Percentiles rank a stretch among this genome's conserved stretches.
Evolutionary conservation across 2,888 invertebrate species (phyloP).

Genomic region (Polyploca ridens): DNA sequence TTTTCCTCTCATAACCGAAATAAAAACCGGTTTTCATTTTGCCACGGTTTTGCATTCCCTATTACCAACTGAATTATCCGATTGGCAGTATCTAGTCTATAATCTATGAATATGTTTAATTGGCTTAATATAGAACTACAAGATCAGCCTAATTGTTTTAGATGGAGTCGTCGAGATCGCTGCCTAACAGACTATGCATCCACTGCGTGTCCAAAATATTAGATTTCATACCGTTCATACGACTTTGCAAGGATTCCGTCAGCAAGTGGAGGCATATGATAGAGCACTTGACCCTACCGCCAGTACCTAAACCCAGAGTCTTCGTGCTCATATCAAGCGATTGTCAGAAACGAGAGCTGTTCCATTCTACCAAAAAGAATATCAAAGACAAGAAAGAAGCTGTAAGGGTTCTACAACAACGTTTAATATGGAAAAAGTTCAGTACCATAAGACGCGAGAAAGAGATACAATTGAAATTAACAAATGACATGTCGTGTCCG

Average conservation of each 20-base stretch:
- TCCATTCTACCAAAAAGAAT: constrained; percentile 25
- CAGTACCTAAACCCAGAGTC: constrained; percentile 42
- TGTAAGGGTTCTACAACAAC: constrained; percentile 25
- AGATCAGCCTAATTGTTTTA: constrained; percentile 56
- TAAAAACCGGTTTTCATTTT: no score
- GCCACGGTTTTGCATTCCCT: no score
- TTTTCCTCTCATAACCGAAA: no score
- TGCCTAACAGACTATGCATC: constrained; percentile 55
- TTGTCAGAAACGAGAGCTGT: constrained; percentile 27
- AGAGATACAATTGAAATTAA: constrained; percentile 12
- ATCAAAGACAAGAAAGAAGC: constrained; percentile 29
- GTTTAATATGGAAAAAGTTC: constrained; percentile 16
- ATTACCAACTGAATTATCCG: background rate
- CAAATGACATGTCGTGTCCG: constrained; percentile 38
- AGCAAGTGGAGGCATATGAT: constrained; percentile 48
- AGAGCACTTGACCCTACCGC: constrained; percentile 32
- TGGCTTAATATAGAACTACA: constrained; percentile 18
- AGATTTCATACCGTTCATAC: constrained; percentile 46
- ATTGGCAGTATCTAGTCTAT: background rate
- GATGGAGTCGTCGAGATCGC: constrained; percentile 48
- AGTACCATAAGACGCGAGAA: constrained; percentile 18
- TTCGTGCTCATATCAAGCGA: constrained; percentile 37
- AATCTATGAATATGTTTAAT: background rate
- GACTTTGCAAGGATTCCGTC: constrained; percentile 46
- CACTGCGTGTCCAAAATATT: constrained; percentile 39